Conservation (phyloP, 2,113 vertebrate species). For the Brevimyrus niger region DNA sequence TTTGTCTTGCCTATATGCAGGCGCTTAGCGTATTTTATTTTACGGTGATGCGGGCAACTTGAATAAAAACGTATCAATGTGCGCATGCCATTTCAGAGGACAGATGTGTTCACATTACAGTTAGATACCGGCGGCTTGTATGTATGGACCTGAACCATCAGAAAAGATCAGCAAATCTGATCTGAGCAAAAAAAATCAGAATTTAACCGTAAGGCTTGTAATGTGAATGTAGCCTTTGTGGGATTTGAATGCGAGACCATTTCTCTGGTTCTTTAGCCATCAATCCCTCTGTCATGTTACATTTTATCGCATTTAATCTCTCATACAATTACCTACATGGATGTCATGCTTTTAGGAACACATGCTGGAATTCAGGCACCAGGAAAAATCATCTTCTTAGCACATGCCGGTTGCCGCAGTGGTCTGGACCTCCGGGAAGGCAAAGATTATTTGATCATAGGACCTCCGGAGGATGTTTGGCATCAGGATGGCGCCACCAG, state of each 20-base stretch:
- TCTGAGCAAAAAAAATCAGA: not conserved
- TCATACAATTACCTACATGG: not conserved
- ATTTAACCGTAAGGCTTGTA: not conserved
- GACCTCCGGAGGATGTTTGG: conserved; percentile 54
- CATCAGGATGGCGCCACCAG: conserved; percentile 33
- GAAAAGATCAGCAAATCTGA: not conserved
- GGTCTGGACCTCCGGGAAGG: conserved; percentile 42
- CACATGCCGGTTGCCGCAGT: conserved; percentile 55
- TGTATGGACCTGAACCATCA: not conserved
- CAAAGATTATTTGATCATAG: conserved; percentile 57
- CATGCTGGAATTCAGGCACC: conserved; percentile 43
- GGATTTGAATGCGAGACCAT: not conserved
- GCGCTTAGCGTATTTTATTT: not conserved
- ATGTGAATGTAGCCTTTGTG: not conserved
- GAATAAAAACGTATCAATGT: not conserved
- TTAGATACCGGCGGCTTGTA: not conserved
- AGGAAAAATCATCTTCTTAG: conserved; percentile 51
- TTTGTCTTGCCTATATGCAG: not conserved
- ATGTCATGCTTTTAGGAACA: conserved; percentile 30
- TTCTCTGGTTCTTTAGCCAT: not conserved
- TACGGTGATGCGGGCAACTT: not conserved
- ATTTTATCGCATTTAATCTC: not conserved
- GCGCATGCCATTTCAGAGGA: not conserved
- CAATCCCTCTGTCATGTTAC: not conserved
- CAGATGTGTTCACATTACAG: not conserved